Base-by-base conservation (phyloP, 1,140 invertebrate species). In the Trigoniulus corallinus region DNA sequence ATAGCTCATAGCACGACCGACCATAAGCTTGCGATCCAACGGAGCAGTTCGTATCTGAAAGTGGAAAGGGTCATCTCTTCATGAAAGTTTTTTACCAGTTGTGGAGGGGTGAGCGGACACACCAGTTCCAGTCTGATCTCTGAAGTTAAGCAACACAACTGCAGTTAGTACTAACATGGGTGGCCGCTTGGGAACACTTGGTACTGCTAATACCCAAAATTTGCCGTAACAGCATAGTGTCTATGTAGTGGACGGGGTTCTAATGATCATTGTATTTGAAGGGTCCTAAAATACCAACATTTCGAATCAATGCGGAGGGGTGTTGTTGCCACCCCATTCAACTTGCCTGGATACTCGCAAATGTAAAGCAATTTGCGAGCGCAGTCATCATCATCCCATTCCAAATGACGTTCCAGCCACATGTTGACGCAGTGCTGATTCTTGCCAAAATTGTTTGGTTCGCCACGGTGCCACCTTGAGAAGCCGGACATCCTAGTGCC, bases 1-100 rank as follows among this genome's bases (percentile, higher is more conserved):
- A 50, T 7, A 50, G 7, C 21, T 50, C 48, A 22, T 20, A 50
- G 39, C 48, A 50, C n/a, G 18, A 44, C 3, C n/a, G 20, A 20
- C 48, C 48, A 43, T 42, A 50, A 23, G 3, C 21, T 4, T 3
- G 10, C 4, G 25, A 2, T 12, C 43, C 24, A 4, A 12, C 22
- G 3, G 4, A 25, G 43, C 48, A 42, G n/a, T 44, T 50, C 20
- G 10, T 15, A 2, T 15, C 48, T 42, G 7, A 13, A 46, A 46
- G 4, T 23, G 22, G 22, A 41, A 49, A 46, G 18, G 47, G 3
- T 39, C 18, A 39, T 39, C 12, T 18, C 18, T 39, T 39, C 12
- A 39, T 12, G 18, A 39, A 39, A 39, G 18, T 39, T 39, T 12
- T 18, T 39, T 39, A 18, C 18, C 18, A 39, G 37, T 13, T 39